These are phyloP conservation scores for Penaeus monodon DNA, from an alignment of 2,888 invertebrate genomes.

Conservation along the genomic window DNA sequence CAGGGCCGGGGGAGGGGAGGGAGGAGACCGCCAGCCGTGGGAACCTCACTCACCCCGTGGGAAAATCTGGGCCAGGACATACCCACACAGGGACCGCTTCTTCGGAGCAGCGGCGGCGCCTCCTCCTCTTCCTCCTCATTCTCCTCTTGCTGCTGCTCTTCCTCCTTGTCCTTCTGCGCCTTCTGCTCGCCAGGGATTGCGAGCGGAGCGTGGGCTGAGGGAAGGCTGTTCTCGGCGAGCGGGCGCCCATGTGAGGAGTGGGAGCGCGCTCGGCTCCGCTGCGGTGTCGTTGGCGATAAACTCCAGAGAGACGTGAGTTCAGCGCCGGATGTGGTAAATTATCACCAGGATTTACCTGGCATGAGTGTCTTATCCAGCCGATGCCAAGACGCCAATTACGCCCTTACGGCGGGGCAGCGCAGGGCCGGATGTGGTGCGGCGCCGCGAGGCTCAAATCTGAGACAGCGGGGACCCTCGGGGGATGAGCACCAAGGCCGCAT, in stretches of 20 bases:
- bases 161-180: background rate
- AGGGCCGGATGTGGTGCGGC: slow-evolving; percentile 29
- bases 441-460: slow-evolving; percentile 52
- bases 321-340: slow-evolving; percentile 64
- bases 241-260: background rate
- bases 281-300: slow-evolving; percentile 15
- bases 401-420: slow-evolving; percentile 33
- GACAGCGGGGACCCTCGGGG: slow-evolving; percentile 35
- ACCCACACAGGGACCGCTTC: slow-evolving; percentile 42
- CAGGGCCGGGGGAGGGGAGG: background rate
- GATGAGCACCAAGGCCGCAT: slow-evolving; percentile 35
- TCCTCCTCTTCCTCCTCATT: background rate
- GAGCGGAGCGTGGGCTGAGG: background rate
- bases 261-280: background rate
- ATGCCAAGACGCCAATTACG: slow-evolving; percentile 34
- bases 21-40: slow-evolving; percentile 29
- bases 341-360: slow-evolving; percentile 55
- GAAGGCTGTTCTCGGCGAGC: background rate
- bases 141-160: background rate
- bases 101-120: background rate
- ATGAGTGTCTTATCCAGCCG: slow-evolving; percentile 38
- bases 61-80: slow-evolving; percentile 58
- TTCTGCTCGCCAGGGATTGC: no score
- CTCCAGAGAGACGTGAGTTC: slow-evolving; percentile 19
- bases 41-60: slow-evolving; percentile 50